A percentile compares a stretch with the other conserved stretches of the same genome.
Conservation (phyloP, 2,888 invertebrate genomes). For the Caenorhabditis zanzibari region DNA sequence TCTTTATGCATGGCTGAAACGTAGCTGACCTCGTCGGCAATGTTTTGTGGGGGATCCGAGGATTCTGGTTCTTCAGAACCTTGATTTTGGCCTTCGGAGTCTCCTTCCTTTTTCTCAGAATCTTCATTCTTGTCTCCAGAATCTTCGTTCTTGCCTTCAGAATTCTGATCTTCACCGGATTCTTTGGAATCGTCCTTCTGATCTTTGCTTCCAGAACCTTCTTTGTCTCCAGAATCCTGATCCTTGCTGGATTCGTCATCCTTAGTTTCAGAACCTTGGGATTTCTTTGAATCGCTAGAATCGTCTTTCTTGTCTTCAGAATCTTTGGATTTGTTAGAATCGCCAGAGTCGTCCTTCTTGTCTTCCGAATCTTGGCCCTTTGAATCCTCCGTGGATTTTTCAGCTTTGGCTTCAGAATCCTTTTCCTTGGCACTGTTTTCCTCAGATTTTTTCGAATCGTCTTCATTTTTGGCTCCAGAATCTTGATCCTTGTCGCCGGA, state of each 20-base stretch:
- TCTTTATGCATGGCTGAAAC: conserved; percentile 5
- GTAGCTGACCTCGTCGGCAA: conserved; percentile 19
- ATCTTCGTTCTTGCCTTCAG: not conserved
- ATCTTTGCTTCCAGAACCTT: not conserved
- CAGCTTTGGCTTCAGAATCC: not conserved
- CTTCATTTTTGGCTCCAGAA: not conserved
- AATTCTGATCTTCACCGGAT: not conserved
- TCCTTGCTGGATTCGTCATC: no score
- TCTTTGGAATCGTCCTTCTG: not conserved
- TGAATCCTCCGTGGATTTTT: not conserved
- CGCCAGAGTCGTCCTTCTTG: no score
- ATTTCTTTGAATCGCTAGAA: no score
- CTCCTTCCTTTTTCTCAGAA: not conserved
- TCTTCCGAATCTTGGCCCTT: not conserved
- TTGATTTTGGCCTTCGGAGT: not conserved
- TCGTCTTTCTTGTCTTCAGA: no score
- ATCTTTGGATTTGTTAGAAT: no score
- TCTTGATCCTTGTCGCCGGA: no score
- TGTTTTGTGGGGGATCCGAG: not conserved
- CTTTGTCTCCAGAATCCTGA: not conserved
- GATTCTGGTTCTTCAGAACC: not conserved
- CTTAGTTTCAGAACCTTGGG: no score
- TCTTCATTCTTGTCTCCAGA: not conserved
- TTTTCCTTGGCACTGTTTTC: no score
- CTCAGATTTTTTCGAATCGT: not conserved